Evolutionary conservation across 2,888 invertebrate species (phyloP).

Genomic region (Andrena fulva): DNA sequence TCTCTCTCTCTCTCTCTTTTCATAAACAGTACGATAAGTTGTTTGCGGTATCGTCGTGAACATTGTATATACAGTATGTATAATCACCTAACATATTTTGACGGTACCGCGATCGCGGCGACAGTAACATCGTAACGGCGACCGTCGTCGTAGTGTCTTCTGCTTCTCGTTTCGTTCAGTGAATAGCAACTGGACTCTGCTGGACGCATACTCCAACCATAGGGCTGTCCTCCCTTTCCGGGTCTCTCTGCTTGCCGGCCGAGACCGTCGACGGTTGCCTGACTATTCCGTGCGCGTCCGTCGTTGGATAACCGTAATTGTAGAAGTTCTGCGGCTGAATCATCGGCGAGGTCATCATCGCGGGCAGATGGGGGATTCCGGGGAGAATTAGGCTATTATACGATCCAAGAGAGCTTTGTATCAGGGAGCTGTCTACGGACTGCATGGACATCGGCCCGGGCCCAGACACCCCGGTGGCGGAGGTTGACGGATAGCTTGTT

Average conservation of each 20-base stretch:
- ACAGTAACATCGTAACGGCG: constrained; percentile 58
- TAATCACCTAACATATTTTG: constrained; percentile 62
- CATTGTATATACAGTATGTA: constrained; percentile 59
- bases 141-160: constrained; percentile 47
- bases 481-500: constrained; percentile 77
- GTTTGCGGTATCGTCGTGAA: constrained; percentile 49
- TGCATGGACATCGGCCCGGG: constrained; percentile 81
- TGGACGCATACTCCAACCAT: constrained; percentile 96
- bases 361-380: constrained; percentile 84
- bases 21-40: constrained; percentile 56
- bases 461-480: constrained; percentile 74
- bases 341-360: constrained; percentile 82
- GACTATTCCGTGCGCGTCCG: constrained; percentile 80
- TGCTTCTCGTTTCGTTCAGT: constrained; percentile 85
- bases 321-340: constrained; percentile 82
- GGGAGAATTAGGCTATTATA: constrained; percentile 84
- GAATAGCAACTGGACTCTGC: constrained; percentile 97
- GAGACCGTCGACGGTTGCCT: constrained; percentile 80
- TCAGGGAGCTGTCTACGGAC: constrained; percentile 82
- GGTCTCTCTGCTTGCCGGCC: constrained; percentile 81
- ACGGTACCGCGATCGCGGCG: constrained; percentile 58
- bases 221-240: constrained; percentile 90
- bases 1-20: constrained; percentile 23
- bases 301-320: constrained; percentile 81
- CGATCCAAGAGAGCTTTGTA: constrained; percentile 85